phyloP scores from a whole-genome alignment of 2,113 vertebrate genomes.

The Tympanuchus pallidicinctus region DNA sequence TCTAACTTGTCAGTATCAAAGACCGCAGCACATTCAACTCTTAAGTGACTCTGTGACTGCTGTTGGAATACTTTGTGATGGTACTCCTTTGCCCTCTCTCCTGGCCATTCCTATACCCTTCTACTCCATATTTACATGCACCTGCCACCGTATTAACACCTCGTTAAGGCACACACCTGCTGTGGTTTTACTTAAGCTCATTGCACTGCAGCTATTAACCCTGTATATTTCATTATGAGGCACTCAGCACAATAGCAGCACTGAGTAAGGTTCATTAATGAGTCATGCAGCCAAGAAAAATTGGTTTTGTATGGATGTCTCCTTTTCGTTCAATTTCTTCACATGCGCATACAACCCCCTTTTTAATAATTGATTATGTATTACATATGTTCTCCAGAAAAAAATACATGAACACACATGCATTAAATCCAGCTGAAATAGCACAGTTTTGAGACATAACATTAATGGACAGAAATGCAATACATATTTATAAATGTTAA shows the following conservation, averaged over 20 bases:
- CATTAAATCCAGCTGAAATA: constrained; percentile 64
- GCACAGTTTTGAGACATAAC: constrained; percentile 38
- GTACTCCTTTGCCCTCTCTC: background rate
- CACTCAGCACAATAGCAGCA: constrained; percentile 46
- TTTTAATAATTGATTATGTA: constrained; percentile 60
- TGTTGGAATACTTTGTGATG: background rate
- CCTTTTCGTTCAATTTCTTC: constrained; percentile 48
- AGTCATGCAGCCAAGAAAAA: constrained; percentile 50
- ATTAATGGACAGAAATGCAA: background rate
- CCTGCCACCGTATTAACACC: constrained; percentile 71
- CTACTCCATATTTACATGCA: constrained; percentile 61
- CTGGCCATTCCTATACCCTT: background rate
- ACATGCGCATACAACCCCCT: background rate
- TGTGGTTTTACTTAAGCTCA: constrained; percentile 59
- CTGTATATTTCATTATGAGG: constrained; percentile 52
- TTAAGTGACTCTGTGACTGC: background rate
- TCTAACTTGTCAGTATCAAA: background rate
- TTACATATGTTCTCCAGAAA: constrained; percentile 35
- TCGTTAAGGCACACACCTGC: constrained; percentile 72
- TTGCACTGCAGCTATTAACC: constrained; percentile 39
- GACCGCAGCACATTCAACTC: background rate
- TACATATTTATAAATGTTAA: background rate
- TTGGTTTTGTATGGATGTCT: constrained; percentile 30
- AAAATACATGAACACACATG: background rate
- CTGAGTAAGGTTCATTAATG: constrained; percentile 48